phyloP scores from a whole-genome alignment of 2,888 invertebrate species.

The Lobophora halterata region DNA sequence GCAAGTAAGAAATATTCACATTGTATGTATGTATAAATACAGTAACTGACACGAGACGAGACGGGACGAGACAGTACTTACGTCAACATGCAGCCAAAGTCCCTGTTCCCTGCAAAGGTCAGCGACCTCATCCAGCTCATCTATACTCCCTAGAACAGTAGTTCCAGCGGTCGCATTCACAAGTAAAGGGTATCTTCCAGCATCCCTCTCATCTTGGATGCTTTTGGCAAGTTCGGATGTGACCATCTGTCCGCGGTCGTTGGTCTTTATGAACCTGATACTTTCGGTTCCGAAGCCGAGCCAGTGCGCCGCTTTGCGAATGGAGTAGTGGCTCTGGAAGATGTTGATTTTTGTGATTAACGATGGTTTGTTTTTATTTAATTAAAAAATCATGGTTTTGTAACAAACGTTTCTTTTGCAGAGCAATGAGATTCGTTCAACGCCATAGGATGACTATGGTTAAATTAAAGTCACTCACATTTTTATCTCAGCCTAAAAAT shows the following conservation, averaged over 20 bases:
- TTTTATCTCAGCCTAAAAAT: too few relatives aligned
- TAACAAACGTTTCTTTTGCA: too few relatives aligned
- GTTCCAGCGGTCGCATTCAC: slow-evolving; percentile 90
- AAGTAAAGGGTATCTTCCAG: slow-evolving; percentile 82
- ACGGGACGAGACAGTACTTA: too few relatives aligned
- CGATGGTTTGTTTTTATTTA: too few relatives aligned
- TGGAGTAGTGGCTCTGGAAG: slow-evolving; percentile 88
- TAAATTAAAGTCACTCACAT: too few relatives aligned
- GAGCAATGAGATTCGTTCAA: too few relatives aligned
- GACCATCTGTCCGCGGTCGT: slow-evolving; percentile 85
- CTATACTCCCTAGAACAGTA: slow-evolving; percentile 92
- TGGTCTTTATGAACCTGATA: slow-evolving; percentile 83
- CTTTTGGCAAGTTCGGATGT: slow-evolving; percentile 80
- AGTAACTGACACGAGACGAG: too few relatives aligned
- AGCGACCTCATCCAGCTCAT: slow-evolving; percentile 85
- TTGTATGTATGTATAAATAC: too few relatives aligned
- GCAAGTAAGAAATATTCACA: too few relatives aligned
- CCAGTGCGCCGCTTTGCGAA: slow-evolving; percentile 90
- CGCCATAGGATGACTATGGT: too few relatives aligned
- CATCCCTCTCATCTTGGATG: slow-evolving; percentile 66
- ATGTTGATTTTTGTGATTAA: too few relatives aligned
- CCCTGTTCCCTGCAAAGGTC: slow-evolving; percentile 84
- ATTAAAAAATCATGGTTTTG: too few relatives aligned
- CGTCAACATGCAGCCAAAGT: slow-evolving; percentile 92
- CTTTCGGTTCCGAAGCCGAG: slow-evolving; percentile 91